Base-by-base conservation (phyloP, 2,888 invertebrate genomes). In the Agonopterix subpropinquella region DNA sequence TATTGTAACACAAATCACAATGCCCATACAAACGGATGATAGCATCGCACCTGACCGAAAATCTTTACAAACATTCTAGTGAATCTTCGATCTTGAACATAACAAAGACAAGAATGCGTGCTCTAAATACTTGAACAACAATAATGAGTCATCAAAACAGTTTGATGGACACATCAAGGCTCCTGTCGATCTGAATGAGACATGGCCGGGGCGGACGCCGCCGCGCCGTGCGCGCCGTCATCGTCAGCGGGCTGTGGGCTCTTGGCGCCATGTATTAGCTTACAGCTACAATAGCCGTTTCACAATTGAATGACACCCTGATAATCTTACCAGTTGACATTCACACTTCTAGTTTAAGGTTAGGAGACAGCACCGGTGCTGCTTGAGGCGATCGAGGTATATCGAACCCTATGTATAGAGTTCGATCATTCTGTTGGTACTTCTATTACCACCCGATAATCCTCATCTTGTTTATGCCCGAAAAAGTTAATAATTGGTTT, bases 121-220 rank as follows among this genome's bases (percentile, higher is more conserved):
- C 54, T 62, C 55, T 57, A 58, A 58, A 64, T 64, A 56, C 62
- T 47, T 45, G 48, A 44, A 52, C 55, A 63, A 67, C 65, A 66
- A 67, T 65, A 62, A 63, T 65, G 61, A 69, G 69, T 72, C 67
- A 71, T 73, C 62, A 61, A 56, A 61, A 41, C 28, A 28, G 5
- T 9, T 44, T 75, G 74, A 77, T 65, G 67, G 80, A 80, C 80
- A 72, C 58, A 55, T 80, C 77, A 83, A 82, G 84, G 84, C 64
- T 67, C 51, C 62, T 60, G 36, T 45, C 39, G 44, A 15, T 45
- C 39, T 13, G 10, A 1, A 39, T 39, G 28, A 37, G 47, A 59
- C 64, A 65, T 36, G 55, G 53, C 46, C 53, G 56, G 64, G 72
- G 73, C 71, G 73, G 67, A 61, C 48, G 45, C 46, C 48, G 45